Base-by-base conservation (phyloP, 2,888 invertebrate species). In the Clitarchus hookeri region DNA sequence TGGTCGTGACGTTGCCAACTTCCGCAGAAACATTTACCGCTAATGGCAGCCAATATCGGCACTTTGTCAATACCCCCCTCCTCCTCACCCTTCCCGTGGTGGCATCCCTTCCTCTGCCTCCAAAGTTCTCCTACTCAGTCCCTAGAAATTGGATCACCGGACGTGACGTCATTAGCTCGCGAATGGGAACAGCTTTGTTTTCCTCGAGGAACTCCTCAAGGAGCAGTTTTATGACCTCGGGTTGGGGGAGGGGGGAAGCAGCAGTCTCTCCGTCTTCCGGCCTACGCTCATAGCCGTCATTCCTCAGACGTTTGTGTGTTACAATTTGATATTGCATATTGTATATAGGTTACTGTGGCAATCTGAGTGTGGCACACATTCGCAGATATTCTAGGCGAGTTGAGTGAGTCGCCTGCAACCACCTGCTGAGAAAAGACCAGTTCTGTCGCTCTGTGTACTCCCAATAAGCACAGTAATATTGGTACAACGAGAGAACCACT, bases 101-200 rank as follows among this genome's bases (percentile, higher is more conserved):
- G 11, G 25, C 27, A n/a, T 27, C 54, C 48, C 19, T 65, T 19
- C n/a, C 86, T 54, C 84, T 54, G 16, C 25, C 80, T 25, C 84
- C 26, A 25, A 48, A 44, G 54, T 27, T 26, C n/a, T 44, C 25
- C 54, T 25, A 19, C 27, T 27, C 53, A 83, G 25, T 8, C 13
- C 86, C 88, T 89, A 89, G 90, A 91, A 91, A 92, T 92, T 91
- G 91, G 91, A 91, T 92, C 91, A 91, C 90, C 90, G 91, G 87
- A 88, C 88, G 88, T 88, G 88, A 88, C 87, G 85, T 88, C 88
- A 87, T 88, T 88, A 88, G 86, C 84, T n/a, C 23, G 1, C 8
- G 65, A 65, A 65, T 65, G 65, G 65, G 77, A 83, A 77, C 27
- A 36, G 65, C 77, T 83, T 85, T 85, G 85, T 85, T 65, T 26